Conservation (phyloP, 2,888 invertebrate species). For the Chymomyza procnemis region DNA sequence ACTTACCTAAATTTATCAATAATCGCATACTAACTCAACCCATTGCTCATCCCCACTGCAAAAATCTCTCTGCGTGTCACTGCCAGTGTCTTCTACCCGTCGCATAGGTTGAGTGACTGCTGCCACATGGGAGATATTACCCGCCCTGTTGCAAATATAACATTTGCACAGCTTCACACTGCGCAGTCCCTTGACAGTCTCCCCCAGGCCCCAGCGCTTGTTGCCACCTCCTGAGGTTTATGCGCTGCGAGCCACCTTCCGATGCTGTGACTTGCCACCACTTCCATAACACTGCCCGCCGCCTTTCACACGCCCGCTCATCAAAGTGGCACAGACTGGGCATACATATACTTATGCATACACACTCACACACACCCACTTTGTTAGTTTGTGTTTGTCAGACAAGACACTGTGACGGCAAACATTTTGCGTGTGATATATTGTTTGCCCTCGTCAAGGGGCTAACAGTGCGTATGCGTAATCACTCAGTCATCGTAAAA, state of each 20-base stretch:
- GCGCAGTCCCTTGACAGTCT: not conserved
- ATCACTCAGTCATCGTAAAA: not conserved
- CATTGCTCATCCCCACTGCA: too few species aligned
- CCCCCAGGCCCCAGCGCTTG: not conserved
- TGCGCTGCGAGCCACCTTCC: too few species aligned
- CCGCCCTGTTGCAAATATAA: not conserved
- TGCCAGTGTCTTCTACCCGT: not conserved
- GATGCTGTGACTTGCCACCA: not conserved
- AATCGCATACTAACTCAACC: too few species aligned
- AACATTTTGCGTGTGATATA: not conserved
- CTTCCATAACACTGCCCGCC: too few species aligned
- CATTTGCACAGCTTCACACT: slow-evolving; percentile 7
- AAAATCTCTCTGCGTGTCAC: too few species aligned
- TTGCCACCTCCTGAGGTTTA: too few species aligned
- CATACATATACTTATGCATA: not conserved
- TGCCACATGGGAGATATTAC: not conserved
- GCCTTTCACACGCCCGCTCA: slow-evolving; percentile 2
- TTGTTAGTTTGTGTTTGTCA: slow-evolving; percentile 1
- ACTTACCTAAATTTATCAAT: too few species aligned
- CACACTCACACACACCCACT: not conserved
- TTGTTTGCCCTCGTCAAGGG: not conserved
- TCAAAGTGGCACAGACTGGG: slow-evolving; percentile 12
- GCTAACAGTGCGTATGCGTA: slow-evolving; percentile 40
- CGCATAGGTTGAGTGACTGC: not conserved
- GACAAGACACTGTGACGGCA: slow-evolving; percentile 58